A percentile compares a stretch with the other conserved stretches of the same genome.
phyloP scores from a whole-genome alignment of 2,888 invertebrate genomes.

The Drosophila sordidula region DNA sequence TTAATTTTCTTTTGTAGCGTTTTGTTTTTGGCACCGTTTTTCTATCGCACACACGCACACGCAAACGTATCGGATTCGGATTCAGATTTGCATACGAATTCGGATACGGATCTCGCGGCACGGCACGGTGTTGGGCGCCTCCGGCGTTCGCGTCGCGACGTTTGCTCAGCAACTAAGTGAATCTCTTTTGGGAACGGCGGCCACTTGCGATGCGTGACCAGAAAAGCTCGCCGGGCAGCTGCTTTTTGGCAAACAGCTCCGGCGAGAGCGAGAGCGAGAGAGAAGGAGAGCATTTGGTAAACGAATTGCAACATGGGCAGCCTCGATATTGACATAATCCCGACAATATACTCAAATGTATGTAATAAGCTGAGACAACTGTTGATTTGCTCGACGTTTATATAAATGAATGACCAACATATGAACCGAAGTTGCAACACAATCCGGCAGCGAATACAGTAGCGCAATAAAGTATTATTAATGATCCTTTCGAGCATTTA shows the following conservation, averaged over 20 bases:
- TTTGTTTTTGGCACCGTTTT: conserved; percentile 59
- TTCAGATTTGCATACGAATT: conserved; percentile 46
- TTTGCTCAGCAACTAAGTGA: conserved; percentile 66
- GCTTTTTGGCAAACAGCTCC: conserved; percentile 49
- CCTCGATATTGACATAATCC: conserved; percentile 60
- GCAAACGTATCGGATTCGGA: conserved; percentile 59
- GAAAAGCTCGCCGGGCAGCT: conserved; percentile 59
- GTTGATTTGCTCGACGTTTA: conserved; percentile 49
- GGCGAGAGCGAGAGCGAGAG: conserved; percentile 7
- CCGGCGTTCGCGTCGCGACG: conserved; percentile 58
- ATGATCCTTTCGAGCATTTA: conserved; percentile 71
- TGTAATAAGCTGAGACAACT: conserved; percentile 48
- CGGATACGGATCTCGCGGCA: conserved; percentile 60
- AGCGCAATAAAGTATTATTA: conserved; percentile 71
- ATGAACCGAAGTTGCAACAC: conserved; percentile 46
- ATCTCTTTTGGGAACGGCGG: conserved; percentile 15
- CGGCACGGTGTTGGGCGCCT: conserved; percentile 53
- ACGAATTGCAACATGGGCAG: conserved; percentile 51
- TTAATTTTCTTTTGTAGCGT: conserved; percentile 27
- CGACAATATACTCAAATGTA: conserved; percentile 9
- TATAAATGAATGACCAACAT: conserved; percentile 43
- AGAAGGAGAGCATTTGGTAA: not conserved
- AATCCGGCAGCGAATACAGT: conserved; percentile 28
- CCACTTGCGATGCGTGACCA: conserved; percentile 58
- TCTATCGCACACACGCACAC: conserved; percentile 59